Base-by-base conservation (phyloP, 2,113 vertebrate species). In the Eulemur rufifrons region DNA sequence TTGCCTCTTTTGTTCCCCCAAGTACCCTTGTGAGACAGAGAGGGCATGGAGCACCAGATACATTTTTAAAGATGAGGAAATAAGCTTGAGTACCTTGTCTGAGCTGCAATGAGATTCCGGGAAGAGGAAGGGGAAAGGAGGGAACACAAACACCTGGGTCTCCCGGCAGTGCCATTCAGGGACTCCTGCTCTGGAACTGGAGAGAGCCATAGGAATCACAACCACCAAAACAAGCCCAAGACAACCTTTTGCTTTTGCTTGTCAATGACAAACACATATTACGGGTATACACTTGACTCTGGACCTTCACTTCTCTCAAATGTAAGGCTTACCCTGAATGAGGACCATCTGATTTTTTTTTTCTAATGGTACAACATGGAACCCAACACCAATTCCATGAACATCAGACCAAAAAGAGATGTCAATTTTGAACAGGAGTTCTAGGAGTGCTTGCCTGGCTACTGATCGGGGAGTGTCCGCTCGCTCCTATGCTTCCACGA, bases 21-120 rank as follows among this genome's bases (percentile, higher is more conserved):
- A 96, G 91, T 4, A 95, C 66, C 56, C 86, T 96, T 94, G n/a
- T 95, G 91, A 95, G 77, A 91, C 18, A 74, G 77, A 94, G 96
- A 92, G 74, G 89, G 32, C 74, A 68, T 29, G 82, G 73, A 90
- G 59, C 56, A 94, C 80, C 34, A 94, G 59, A 68, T 91, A 66
- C 59, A 50, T 61, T 92, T 92, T 96, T 73, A 96, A 96, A 86
- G 89, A 95, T 83, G 63, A 96, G 42, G 37, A 95, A 93, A 90
- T 18, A 96, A 34, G 61, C 54, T 73, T 90, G 47, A 87, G 61
- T 78, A 54, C 68, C 34, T 92, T 37, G 8, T 95, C 18, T 81
- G 71, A 74, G 27, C 42, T 85, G 66, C 69, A 97, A 94, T 13
- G 9, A 89, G 64, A 61, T 81, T 91, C 52, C 34, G 52, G 45